Conservation (phyloP, 2,113 vertebrate genomes). For the Camarhynchus parvulus region DNA sequence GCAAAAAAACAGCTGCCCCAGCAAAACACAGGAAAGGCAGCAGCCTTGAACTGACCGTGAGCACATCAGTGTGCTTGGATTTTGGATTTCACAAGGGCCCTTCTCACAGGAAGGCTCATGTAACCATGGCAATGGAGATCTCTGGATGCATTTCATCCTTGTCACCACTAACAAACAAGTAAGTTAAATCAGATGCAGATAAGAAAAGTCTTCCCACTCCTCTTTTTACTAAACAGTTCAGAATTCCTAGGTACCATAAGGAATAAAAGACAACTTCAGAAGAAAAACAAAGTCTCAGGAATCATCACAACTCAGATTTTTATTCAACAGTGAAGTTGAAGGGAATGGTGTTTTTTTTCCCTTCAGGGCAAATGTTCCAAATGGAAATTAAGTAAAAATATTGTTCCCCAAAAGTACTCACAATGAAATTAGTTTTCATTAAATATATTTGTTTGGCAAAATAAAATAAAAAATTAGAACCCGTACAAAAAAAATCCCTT, state of each 20-base stretch:
- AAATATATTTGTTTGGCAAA: constrained; percentile 84
- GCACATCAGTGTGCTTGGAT: neutral
- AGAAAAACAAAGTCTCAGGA: constrained; percentile 56
- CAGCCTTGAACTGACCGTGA: neutral
- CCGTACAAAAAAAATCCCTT: constrained; percentile 75
- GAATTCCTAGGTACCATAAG: neutral
- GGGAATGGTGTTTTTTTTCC: constrained; percentile 49
- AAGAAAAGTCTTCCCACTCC: neutral
- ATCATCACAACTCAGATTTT: constrained; percentile 74
- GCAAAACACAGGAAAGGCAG: neutral
- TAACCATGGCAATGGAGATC: neutral
- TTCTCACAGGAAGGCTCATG: neutral
- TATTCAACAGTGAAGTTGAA: constrained; percentile 79
- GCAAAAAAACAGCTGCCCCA: neutral
- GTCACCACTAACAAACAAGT: neutral
- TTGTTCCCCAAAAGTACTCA: constrained; percentile 67
- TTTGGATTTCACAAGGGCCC: neutral
- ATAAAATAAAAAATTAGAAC: constrained; percentile 75
- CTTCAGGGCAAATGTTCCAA: constrained; percentile 66
- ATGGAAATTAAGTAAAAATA: constrained; percentile 78
- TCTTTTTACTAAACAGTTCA: neutral
- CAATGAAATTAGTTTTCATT: constrained; percentile 77
- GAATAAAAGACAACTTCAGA: constrained; percentile 1
- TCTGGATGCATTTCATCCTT: neutral
- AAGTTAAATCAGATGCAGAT: neutral